Evolutionary conservation across 2,888 invertebrate genomes (phyloP).

Genomic region (Drosophila cognata): DNA sequence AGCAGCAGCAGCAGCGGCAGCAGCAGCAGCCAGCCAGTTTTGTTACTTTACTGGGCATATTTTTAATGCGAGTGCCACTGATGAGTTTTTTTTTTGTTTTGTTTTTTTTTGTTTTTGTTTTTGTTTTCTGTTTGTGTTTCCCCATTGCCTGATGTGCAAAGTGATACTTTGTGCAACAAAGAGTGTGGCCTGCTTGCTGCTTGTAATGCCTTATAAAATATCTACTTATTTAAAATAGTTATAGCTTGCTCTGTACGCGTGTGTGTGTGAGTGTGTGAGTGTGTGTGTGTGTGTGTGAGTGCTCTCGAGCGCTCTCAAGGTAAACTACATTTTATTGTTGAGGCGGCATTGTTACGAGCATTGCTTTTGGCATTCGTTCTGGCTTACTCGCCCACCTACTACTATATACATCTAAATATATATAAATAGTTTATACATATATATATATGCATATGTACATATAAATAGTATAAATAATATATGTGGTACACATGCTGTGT

Average conservation of each 20-base stretch:
- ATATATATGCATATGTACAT: conserved; percentile 13
- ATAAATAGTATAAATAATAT: neutral
- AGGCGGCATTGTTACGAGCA: conserved; percentile 76
- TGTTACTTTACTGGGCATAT: conserved; percentile 1
- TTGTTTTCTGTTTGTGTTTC: conserved; percentile 4
- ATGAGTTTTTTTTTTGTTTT: conserved; percentile 51
- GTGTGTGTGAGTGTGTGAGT: conserved; percentile 39
- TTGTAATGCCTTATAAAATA: conserved; percentile 77
- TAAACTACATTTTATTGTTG: conserved; percentile 80
- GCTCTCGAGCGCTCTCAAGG: conserved; percentile 73
- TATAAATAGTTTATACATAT: conserved; percentile 8
- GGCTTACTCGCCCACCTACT: conserved; percentile 72
- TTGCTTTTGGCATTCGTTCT: conserved; percentile 76
- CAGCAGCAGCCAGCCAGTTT: conserved; percentile 5
- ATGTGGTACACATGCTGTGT: conserved; percentile 1
- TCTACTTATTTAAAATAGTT: conserved; percentile 75
- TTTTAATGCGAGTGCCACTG: conserved; percentile 61
- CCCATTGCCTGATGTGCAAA: conserved; percentile 49
- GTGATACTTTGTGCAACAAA: conserved; percentile 52
- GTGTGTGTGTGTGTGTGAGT: conserved; percentile 39
- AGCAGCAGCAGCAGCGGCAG: conserved; percentile 4
- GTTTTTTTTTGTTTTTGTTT: conserved; percentile 3
- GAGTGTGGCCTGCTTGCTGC: conserved; percentile 36
- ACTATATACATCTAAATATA: conserved; percentile 11
- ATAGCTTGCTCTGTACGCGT: conserved; percentile 40